Percentiles rank a stretch among this genome's conserved stretches.
Conservation (phyloP, 2,797 vertebrate genomes). For the Tokudaia tokunoshimensis region DNA sequence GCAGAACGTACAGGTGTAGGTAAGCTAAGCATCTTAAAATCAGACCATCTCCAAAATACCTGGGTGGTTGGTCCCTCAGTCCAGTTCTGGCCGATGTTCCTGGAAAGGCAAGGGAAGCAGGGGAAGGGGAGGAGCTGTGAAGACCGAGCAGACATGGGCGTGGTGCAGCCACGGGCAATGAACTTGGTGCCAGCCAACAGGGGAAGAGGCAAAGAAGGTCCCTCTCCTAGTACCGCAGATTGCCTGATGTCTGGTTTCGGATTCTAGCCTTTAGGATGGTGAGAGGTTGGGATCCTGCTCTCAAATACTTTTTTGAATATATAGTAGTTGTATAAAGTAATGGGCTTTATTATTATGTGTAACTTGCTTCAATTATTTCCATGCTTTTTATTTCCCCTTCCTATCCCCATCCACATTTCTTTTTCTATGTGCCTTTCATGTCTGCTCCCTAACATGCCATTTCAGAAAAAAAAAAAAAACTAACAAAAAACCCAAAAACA, state of each 20-base stretch:
- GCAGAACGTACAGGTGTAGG: neutral
- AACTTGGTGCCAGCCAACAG: neutral
- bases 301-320: neutral
- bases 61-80: neutral
- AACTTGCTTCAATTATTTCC: neutral
- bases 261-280: neutral
- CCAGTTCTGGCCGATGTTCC: neutral
- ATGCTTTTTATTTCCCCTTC: neutral
- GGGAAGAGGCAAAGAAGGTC: neutral
- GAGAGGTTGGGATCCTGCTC: neutral
- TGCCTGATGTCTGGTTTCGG: neutral
- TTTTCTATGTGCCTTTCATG: neutral
- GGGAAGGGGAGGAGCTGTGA: neutral
- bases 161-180: neutral
- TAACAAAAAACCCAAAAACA: too few relatives aligned
- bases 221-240: neutral
- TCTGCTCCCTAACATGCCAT: fast-evolving
- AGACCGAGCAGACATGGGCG: neutral
- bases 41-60: neutral
- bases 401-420: neutral
- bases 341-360: neutral
- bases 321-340: neutral
- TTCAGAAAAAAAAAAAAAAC: too few relatives aligned
- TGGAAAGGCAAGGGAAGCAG: neutral
- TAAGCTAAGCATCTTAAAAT: neutral